phyloP scores from a whole-genome alignment of 2,888 invertebrate genomes.

The Sycophila texana region DNA sequence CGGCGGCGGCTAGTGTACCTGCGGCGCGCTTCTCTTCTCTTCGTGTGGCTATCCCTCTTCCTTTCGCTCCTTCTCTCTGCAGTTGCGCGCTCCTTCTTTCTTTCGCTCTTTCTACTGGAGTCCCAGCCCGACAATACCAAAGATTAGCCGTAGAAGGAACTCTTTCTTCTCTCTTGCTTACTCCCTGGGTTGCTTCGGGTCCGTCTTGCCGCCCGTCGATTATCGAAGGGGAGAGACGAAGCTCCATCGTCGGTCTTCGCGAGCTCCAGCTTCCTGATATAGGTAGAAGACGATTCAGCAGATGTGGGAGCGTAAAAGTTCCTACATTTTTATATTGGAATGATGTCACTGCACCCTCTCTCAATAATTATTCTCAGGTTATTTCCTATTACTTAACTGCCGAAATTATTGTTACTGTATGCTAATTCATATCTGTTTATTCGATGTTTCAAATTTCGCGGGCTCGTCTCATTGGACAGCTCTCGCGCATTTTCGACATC shows the following conservation, averaged over 20 bases:
- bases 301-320: not conserved
- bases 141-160: slow-evolving; percentile 44
- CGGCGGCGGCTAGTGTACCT: slow-evolving; percentile 6
- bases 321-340: not conserved
- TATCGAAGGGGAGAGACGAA: not conserved
- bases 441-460: no score
- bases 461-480: no score
- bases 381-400: no score
- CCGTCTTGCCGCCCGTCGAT: slow-evolving; percentile 14
- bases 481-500: no score
- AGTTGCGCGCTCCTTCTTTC: slow-evolving; percentile 6
- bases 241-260: not conserved
- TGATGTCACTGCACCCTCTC: no score
- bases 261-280: not conserved
- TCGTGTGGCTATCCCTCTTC: slow-evolving; percentile 41
- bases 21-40: slow-evolving; percentile 37
- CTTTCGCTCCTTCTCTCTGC: slow-evolving; percentile 19
- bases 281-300: no score
- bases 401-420: no score
- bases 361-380: no score
- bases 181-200: not conserved
- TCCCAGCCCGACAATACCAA: slow-evolving; percentile 20
- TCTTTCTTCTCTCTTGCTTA: slow-evolving; percentile 1
- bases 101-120: slow-evolving; percentile 10
- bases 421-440: no score